Evolutionary conservation across 2,888 invertebrate genomes (phyloP).

Genomic region (Anoplius nigerrimus): DNA sequence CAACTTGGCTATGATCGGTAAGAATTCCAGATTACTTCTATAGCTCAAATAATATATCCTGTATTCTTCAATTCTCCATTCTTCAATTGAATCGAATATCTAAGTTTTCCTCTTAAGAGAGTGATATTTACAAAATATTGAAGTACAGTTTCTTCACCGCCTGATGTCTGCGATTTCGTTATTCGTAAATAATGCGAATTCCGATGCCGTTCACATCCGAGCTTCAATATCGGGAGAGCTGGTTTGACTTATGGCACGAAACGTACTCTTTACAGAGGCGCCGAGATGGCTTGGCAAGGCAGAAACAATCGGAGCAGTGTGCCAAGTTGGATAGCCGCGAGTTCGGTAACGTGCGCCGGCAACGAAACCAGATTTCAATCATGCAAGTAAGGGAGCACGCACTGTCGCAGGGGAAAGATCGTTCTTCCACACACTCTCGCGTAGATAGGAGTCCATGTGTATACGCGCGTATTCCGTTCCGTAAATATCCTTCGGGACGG

Average conservation of each 20-base stretch:
- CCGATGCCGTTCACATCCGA: neutral
- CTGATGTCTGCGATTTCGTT: neutral
- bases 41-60: too few relatives aligned
- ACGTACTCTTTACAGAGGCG: conserved; percentile 72
- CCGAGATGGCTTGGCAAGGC: conserved; percentile 76
- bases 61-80: neutral
- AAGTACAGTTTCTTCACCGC: neutral
- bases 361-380: conserved; percentile 74
- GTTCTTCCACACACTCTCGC: neutral
- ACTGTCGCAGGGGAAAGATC: neutral
- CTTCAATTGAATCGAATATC: neutral
- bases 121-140: too few relatives aligned
- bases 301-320: conserved; percentile 61
- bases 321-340: conserved; percentile 70
- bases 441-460: neutral
- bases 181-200: neutral
- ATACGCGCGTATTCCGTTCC: too few relatives aligned
- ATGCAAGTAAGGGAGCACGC: conserved; percentile 62
- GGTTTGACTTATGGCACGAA: neutral
- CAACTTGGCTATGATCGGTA: conserved; percentile 76
- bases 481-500: neutral
- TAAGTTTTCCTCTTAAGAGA: neutral
- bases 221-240: neutral
- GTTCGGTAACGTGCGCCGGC: conserved; percentile 71
- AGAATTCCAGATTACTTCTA: neutral